phyloP scores from a whole-genome alignment of 2,888 invertebrate genomes.

The Carcina quercana region DNA sequence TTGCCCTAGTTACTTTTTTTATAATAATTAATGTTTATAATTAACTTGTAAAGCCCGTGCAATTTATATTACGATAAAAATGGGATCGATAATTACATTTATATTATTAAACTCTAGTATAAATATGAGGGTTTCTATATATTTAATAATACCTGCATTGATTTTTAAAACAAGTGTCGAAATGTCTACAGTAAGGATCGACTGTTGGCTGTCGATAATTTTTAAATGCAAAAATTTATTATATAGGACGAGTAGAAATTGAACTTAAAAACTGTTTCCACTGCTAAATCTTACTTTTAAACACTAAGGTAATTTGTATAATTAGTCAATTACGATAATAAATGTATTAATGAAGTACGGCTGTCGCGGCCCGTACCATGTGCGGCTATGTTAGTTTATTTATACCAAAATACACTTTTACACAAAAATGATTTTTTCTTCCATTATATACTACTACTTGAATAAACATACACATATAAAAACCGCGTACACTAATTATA shows the following conservation, averaged over 20 bases:
- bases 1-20: constrained; percentile 72
- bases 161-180: constrained; percentile 67
- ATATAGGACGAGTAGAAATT: constrained; percentile 46
- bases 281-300: constrained; percentile 64
- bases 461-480: constrained; percentile 75
- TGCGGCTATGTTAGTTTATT: constrained; percentile 41
- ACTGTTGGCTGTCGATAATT: constrained; percentile 42
- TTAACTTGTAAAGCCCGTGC: constrained; percentile 73
- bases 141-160: constrained; percentile 74
- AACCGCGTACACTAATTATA: constrained; percentile 71
- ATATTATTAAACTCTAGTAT: constrained; percentile 69
- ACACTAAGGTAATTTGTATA: constrained; percentile 65
- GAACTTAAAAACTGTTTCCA: constrained; percentile 57
- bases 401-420: constrained; percentile 71
- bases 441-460: constrained; percentile 65
- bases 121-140: constrained; percentile 72
- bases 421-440: constrained; percentile 67
- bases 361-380: constrained; percentile 17
- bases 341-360: constrained; percentile 45
- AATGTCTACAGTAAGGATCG: constrained; percentile 55
- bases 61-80: constrained; percentile 65
- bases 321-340: constrained; percentile 76
- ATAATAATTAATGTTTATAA: constrained; percentile 65
- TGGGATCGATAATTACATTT: constrained; percentile 68
- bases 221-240: constrained; percentile 63